A percentile compares a stretch with the other conserved stretches of the same genome.
These are phyloP conservation scores for Mionectes macconnelli DNA, from an alignment of 2,113 vertebrate species.

Conservation along the genomic window DNA sequence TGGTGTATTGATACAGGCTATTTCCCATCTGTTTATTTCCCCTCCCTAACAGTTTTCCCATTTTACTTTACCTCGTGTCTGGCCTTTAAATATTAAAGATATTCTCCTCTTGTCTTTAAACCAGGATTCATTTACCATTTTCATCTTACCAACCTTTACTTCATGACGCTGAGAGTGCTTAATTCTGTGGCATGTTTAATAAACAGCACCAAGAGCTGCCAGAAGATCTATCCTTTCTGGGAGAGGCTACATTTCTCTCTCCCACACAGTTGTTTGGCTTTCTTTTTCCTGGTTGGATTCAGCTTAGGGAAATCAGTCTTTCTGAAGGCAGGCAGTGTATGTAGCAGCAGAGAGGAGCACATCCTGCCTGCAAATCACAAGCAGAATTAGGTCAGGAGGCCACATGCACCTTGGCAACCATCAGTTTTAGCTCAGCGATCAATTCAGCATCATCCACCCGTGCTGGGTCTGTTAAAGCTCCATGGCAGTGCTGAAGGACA, in stretches of 20 bases:
- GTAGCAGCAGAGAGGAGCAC: not conserved
- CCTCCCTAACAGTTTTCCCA: not conserved
- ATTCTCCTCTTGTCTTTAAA: not conserved
- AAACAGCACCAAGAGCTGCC: not conserved
- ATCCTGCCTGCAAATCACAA: not conserved
- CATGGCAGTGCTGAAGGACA: not conserved
- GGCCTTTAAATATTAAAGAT: not conserved
- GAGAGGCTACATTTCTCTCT: not conserved
- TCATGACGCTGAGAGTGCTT: not conserved
- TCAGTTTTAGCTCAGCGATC: conserved; percentile 13
- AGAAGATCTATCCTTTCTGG: not conserved
- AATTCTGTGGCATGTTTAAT: not conserved
- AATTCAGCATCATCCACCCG: not conserved
- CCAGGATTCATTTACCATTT: not conserved
- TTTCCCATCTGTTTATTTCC: not conserved
- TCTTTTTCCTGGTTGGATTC: not conserved
- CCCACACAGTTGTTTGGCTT: not conserved
- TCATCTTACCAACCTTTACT: not conserved
- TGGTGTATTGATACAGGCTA: not conserved
- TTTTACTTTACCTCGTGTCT: not conserved
- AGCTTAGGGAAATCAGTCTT: not conserved
- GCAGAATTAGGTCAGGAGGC: conserved; percentile 58
- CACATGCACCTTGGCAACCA: conserved; percentile 10
- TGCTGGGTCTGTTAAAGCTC: not conserved
- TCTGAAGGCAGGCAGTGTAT: not conserved